Conservation (phyloP, 2,113 vertebrate genomes). For the Ceyx cyanopectus region DNA sequence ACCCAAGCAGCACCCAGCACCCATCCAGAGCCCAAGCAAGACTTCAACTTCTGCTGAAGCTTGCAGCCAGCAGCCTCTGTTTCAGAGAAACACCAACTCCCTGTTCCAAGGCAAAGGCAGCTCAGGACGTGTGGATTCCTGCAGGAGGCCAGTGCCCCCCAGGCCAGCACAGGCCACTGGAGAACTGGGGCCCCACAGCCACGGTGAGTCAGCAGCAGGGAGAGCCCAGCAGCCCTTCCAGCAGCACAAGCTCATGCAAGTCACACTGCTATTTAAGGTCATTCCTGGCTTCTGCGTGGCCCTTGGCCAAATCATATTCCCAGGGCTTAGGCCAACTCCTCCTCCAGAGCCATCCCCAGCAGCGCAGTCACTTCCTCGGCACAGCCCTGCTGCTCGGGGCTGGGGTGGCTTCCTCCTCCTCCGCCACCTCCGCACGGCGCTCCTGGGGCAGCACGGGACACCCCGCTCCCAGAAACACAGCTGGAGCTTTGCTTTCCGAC, state of each 20-base stretch:
- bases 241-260: slow-evolving; percentile 1
- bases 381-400: fast-evolving
- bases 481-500: background rate
- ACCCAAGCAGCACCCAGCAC: background rate
- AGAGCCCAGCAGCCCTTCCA: background rate
- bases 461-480: background rate
- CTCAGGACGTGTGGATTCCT: background rate
- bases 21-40: background rate
- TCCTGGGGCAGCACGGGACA: background rate
- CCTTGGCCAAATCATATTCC: background rate
- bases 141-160: background rate
- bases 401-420: background rate
- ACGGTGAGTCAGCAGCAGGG: slow-evolving; percentile 42
- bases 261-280: slow-evolving; percentile 47
- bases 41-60: too few species aligned
- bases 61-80: fast-evolving
- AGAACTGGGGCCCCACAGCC: background rate
- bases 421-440: background rate
- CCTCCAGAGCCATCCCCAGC: background rate
- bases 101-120: background rate
- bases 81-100: background rate
- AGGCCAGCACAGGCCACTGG: background rate
- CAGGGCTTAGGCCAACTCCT: background rate
- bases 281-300: slow-evolving; percentile 46
- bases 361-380: background rate